Conservation (phyloP, 2,888 invertebrate genomes). For the Coecobrya sp. region DNA sequence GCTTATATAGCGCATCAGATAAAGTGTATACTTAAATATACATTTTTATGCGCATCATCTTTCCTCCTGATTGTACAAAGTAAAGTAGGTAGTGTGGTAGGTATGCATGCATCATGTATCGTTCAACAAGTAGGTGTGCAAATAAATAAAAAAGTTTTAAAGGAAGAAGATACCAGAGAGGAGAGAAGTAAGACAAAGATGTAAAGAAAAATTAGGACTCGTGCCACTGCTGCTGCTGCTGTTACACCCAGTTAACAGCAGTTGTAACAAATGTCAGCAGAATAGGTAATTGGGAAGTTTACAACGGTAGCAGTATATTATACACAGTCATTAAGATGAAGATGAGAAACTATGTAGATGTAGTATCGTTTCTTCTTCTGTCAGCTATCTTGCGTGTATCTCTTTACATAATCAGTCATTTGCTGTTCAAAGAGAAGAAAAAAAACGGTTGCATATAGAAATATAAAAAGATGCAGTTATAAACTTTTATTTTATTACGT, state of each 20-base stretch:
- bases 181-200: slow-evolving; percentile 50
- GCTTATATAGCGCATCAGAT: too few relatives aligned
- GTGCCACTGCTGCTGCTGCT: slow-evolving; percentile 15
- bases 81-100: neutral
- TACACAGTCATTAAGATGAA: neutral
- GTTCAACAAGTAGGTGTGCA: neutral
- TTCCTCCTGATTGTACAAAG: too few relatives aligned
- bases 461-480: neutral
- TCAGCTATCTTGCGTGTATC: neutral
- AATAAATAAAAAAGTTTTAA: neutral
- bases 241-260: neutral
- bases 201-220: slow-evolving; percentile 44
- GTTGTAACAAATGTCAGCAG: neutral
- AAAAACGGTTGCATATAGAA: neutral
- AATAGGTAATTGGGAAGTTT: too few relatives aligned
- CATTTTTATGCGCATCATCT: neutral
- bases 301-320: too few relatives aligned
- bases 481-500: neutral
- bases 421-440: neutral
- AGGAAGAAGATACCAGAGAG: slow-evolving; percentile 32
- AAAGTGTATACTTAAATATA: neutral
- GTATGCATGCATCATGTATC: neutral
- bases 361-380: too few relatives aligned
- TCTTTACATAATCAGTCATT: slow-evolving; percentile 13
- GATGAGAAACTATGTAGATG: neutral